Base-by-base conservation (phyloP, 2,888 invertebrate species). In the Nezara viridula region DNA sequence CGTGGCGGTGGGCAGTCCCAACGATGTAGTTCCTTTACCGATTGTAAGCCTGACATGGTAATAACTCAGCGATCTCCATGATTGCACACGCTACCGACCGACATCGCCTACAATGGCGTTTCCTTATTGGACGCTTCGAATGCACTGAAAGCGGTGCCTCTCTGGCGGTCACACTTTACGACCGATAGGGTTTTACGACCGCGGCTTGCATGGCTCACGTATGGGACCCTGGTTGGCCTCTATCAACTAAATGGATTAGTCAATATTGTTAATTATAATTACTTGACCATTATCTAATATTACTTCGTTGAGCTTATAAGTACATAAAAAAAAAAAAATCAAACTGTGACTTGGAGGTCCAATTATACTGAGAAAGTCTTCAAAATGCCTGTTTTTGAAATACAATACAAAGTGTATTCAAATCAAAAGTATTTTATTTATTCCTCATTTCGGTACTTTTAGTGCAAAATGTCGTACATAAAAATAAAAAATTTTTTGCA, bases 231-330 rank as follows among this genome's bases (percentile, higher is more conserved):
- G 10, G 66, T 19, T 37, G 19, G 4, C 32, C 32, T 16, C 66
- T 66, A 66, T 73, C 66, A 73, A 73, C 66, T 73, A 37, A 73
- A 32, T 37, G 32, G 66, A 73, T 73, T 73, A 73, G 66, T 73
- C 66, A 37, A 73, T 73, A 73, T 19, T 32, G 32, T 73, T 73
- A 19, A 73, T 73, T 73, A 73, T 73, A 73, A 73, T 73, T 73
- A 73, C 66, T 73, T 73, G 19, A 73, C 66, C 66, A 73, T 73
- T 73, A 73, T 73, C 66, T 60, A 27, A 32, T 32, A 27, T 32
- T 12, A 14, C 60, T 5, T 60, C 14, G 16, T 27, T 0, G 16
- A 4, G 60, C 3, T 32, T 5, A 14, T 60, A 60, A 60, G 16
- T n/a, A n/a, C 9, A n/a, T n/a, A n/a, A n/a, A 55, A 55, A n/a